Evolutionary conservation across 2,113 vertebrate species (phyloP), one percentile per base, ranked within the genome.

Genomic region (Bettongia penicillata): DNA sequence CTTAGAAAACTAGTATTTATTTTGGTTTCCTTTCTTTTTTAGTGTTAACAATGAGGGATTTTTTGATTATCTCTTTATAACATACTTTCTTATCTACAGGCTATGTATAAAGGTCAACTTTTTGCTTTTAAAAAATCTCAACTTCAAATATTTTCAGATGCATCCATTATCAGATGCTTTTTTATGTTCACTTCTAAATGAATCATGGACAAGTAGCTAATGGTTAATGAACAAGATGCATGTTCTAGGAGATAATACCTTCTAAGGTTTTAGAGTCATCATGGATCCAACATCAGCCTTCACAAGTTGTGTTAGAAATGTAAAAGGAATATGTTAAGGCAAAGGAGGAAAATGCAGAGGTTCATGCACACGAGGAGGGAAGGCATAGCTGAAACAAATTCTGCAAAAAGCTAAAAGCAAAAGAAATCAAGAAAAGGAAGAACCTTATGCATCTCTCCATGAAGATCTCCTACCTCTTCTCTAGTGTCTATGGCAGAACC

Each of bases 401-500:
- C 97, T 98, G 98, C 96, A 97, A 98, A 98, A 99, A 98, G 98
- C 97, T 98, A 97, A 98, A 98, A 99, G 98, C 97, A 99, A 99
- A 99, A 99, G 98, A 99, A 99, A 99, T 98, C 98, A 99, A 99
- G 98, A 98, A 98, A 99, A 98, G 96, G 98, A 99, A 99, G 99
- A 99, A 99, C 99, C 99, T 99, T 99, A 99, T 99, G 99, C 99
- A 99, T 99, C 98, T 99, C 99, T 99, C 99, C 99, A 99, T 99
- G 99, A 99, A 99, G 99, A 99, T 99, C 99, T 99, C 99, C 99
- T 99, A 99, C 99, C 99, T 99, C 99, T 99, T 99, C 99, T 98
- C 99, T 99, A 98, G 99, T 99, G 99, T 99, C 99, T 98, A 99
- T 99, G 99, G 99, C 99, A 97, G 99, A 99, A 98, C 99, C 99